A percentile compares a stretch with the other conserved stretches of the same genome.
Evolutionary conservation across 2,113 vertebrate genomes (phyloP).

Genomic region (Mastomys coucha): DNA sequence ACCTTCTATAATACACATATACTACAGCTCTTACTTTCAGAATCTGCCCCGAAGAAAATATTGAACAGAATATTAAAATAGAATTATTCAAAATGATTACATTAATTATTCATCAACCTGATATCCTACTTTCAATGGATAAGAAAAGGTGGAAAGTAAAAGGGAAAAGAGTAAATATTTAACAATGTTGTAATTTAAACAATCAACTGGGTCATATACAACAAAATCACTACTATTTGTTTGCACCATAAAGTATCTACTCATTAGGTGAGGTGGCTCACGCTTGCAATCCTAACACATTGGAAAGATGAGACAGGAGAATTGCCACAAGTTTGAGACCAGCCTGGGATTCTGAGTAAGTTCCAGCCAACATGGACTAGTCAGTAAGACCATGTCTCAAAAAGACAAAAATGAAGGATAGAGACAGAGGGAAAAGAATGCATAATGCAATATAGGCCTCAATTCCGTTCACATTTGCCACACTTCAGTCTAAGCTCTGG

Average conservation of each 20-base stretch:
- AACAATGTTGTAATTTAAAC: neutral
- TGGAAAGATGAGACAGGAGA: neutral
- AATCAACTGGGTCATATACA: neutral
- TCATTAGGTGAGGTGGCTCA: neutral
- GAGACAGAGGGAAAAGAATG: neutral
- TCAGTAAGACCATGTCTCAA: neutral
- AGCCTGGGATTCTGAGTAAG: neutral
- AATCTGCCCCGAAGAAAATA: neutral
- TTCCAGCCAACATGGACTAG: too few species aligned
- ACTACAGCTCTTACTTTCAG: neutral
- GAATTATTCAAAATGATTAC: neutral
- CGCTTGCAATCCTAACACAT: neutral
- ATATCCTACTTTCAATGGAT: neutral
- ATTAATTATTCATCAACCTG: neutral
- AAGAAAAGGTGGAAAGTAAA: neutral
- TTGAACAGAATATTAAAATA: neutral
- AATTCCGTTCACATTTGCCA: neutral
- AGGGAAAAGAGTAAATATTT: neutral
- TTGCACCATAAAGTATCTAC: neutral
- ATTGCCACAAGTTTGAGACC: neutral
- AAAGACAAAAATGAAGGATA: neutral
- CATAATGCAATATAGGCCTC: rapidly evolving
- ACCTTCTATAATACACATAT: too few species aligned
- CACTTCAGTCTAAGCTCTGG: neutral
- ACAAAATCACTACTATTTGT: neutral